These are phyloP conservation scores for Willisornis vidua DNA, from an alignment of 2,113 vertebrate genomes.

Conservation along the genomic window DNA sequence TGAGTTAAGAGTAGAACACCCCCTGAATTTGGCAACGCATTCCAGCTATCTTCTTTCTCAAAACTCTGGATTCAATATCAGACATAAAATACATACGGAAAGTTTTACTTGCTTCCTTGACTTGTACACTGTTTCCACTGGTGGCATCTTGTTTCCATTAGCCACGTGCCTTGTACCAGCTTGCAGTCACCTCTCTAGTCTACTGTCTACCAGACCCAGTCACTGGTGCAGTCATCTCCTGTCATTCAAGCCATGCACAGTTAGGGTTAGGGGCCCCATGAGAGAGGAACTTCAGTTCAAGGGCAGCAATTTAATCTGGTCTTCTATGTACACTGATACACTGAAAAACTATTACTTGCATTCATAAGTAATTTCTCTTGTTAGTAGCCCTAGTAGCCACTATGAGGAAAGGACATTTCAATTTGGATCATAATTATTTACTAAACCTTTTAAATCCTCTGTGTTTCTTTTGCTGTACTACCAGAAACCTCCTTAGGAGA, in stretches of 20 bases:
- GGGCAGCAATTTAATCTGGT: background rate
- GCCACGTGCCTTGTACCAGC: background rate
- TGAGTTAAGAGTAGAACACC: background rate
- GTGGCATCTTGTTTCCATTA: background rate
- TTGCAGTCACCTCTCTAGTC: background rate
- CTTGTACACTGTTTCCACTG: background rate
- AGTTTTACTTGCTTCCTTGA: background rate
- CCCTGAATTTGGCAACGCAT: background rate
- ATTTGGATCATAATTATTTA: background rate
- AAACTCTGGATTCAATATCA: background rate
- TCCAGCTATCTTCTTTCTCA: background rate
- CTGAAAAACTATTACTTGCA: background rate
- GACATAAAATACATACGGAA: background rate
- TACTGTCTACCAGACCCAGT: background rate
- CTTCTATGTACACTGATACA: rapidly evolving
- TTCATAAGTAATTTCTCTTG: background rate
- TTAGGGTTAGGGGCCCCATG: background rate
- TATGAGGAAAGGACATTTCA: background rate
- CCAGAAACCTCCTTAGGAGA: background rate
- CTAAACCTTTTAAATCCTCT: background rate
- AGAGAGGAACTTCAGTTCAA: background rate
- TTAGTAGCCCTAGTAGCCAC: background rate
- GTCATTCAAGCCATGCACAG: background rate
- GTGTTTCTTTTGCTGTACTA: background rate
- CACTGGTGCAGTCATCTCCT: background rate